These are phyloP conservation scores for Sinocyclocheilus grahami DNA, from an alignment of 2,113 vertebrate genomes.

Conservation along the genomic window DNA sequence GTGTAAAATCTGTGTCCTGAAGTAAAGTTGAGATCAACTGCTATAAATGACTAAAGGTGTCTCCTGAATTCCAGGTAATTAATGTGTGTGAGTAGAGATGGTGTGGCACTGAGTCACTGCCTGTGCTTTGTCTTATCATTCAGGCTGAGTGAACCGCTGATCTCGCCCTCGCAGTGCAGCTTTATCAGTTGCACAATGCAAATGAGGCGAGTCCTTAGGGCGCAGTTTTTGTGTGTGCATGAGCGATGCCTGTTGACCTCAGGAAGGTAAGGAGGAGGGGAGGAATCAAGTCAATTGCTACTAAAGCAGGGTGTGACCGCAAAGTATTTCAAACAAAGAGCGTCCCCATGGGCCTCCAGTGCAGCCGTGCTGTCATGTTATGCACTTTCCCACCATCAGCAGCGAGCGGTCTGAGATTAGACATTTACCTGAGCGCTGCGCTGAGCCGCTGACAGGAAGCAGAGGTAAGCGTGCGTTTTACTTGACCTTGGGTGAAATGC, in stretches of 20 bases:
- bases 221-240: constrained; percentile 17
- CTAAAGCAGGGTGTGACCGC: constrained; percentile 81
- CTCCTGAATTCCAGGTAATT: not conserved
- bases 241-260: constrained; percentile 39
- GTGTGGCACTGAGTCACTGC: not conserved
- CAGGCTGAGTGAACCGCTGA: not conserved
- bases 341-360: constrained; percentile 39
- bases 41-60: not conserved
- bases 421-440: not conserved
- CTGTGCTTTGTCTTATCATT: not conserved
- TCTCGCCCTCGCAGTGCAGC: too few species aligned
- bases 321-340: constrained; percentile 76
- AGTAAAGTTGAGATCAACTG: not conserved
- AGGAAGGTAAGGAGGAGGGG: constrained; percentile 38
- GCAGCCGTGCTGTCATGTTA: constrained; percentile 52
- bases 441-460: constrained; percentile 5
- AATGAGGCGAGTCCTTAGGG: constrained; percentile 57
- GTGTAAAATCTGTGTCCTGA: not conserved
- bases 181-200: constrained; percentile 56
- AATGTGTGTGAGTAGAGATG: not conserved
- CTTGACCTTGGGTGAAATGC: not conserved
- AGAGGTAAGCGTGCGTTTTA: not conserved
- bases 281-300: constrained; percentile 70
- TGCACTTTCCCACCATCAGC: constrained; percentile 45
- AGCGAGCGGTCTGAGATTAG: not conserved